These are phyloP conservation scores for Netelia virgata DNA, from an alignment of 2,888 invertebrate genomes.

Conservation along the genomic window DNA sequence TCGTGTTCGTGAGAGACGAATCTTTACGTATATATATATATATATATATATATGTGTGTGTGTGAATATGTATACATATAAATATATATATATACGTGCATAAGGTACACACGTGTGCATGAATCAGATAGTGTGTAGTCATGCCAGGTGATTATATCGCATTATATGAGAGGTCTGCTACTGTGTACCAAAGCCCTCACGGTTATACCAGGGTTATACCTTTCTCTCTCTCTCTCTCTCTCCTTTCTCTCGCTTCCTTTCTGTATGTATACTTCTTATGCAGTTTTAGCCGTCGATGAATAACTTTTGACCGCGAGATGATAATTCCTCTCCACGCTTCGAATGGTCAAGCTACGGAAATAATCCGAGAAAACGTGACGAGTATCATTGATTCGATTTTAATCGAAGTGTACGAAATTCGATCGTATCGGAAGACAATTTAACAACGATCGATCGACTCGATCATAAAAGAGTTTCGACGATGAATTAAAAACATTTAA, in stretches of 20 bases:
- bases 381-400: background rate
- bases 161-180: constrained; percentile 85
- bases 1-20: constrained; percentile 34
- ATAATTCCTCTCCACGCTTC: constrained; percentile 18
- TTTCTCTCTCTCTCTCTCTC: constrained; percentile 63
- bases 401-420: background rate
- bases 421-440: no score
- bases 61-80: constrained; percentile 26
- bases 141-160: constrained; percentile 85
- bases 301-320: constrained; percentile 77
- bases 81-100: constrained; percentile 78
- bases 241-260: constrained; percentile 64
- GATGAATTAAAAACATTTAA: no score
- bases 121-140: constrained; percentile 85
- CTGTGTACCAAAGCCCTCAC: constrained; percentile 83
- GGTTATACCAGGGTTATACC: constrained; percentile 76
- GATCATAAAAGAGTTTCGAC: no score
- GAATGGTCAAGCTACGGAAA: constrained; percentile 22
- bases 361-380: background rate
- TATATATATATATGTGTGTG: constrained; percentile 78
- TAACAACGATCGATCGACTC: no score
- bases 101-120: constrained; percentile 64
- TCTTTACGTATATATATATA: constrained; percentile 40
- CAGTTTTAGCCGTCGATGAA: constrained; percentile 73
- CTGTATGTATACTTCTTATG: constrained; percentile 56